Conservation (phyloP, 1,140 invertebrate species). For the Drosophila subpulchrella region DNA sequence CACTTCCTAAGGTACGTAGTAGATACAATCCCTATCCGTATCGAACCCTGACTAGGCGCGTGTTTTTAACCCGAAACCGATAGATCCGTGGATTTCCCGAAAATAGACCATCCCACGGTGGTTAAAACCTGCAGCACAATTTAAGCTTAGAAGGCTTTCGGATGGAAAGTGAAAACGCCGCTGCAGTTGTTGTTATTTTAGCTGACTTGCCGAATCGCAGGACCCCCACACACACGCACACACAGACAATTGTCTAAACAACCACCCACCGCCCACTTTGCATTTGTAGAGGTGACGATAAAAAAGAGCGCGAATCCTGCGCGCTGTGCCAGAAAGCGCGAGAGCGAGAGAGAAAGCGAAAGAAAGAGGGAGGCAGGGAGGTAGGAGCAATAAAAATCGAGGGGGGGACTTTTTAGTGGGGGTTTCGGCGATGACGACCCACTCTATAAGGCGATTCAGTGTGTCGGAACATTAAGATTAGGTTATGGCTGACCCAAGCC, state of each 20-base stretch:
- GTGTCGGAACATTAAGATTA: slow-evolving; percentile 65
- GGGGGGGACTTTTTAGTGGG: neutral
- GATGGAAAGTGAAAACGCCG: slow-evolving; percentile 74
- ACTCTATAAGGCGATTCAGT: slow-evolving; percentile 44
- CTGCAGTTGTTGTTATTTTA: slow-evolving; percentile 65
- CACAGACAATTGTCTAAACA: slow-evolving; percentile 6
- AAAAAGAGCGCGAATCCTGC: slow-evolving; percentile 74
- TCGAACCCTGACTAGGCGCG: neutral
- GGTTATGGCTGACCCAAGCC: slow-evolving; percentile 70
- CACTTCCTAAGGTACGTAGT: too few relatives aligned
- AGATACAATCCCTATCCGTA: neutral
- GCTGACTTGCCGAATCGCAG: slow-evolving; percentile 46
- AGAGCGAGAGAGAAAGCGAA: slow-evolving; percentile 17
- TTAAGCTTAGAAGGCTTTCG: slow-evolving; percentile 34
- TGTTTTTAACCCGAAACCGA: neutral
- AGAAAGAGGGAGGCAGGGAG: neutral
- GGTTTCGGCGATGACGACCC: slow-evolving; percentile 14
- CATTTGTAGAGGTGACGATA: slow-evolving; percentile 26
- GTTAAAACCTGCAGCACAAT: slow-evolving; percentile 10
- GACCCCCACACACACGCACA: slow-evolving; percentile 14
- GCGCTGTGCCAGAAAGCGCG: slow-evolving; percentile 42
- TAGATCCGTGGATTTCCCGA: neutral
- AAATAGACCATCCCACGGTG: slow-evolving; percentile 2
- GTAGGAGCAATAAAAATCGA: slow-evolving; percentile 12
- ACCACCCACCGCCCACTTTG: slow-evolving; percentile 11